Base-by-base conservation (phyloP, 1,140 invertebrate species). In the Scaptomyza hsui region DNA sequence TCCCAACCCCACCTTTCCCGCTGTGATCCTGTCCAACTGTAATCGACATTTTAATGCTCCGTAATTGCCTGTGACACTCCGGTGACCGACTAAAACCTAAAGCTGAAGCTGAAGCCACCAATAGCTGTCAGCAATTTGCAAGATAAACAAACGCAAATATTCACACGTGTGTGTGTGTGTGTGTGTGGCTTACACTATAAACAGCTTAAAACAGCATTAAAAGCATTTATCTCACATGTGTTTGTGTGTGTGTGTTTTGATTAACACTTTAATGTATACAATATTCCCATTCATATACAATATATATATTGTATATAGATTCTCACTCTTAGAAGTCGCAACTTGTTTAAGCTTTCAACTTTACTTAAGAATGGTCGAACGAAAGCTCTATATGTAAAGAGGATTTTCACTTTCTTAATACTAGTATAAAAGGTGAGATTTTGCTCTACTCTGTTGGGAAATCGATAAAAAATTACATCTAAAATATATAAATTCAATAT, bases 121-220 rank as follows among this genome's bases (percentile, higher is more conserved):
- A 24, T 45, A 60, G 60, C 74, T 64, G 47, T 47, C 18, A 52
- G 75, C 75, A 71, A 83, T 83, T 78, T 82, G 61, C 48, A 78
- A 63, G 29, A 52, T 42, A 82, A 75, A 82, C 47, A 60, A 32
- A 42, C 41, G 16, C 24, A 57, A n/a, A 55, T 18, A 26, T n/a
- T 9, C 15, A 48, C 59, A 32, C 18, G 24, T 26, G 9, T 19
- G 6, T 10, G 0, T 44, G n/a, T 45, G 37, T 47, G 13, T n/a
- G 42, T 42, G 44, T 45, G 41, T 64, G 68, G 56, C 51, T 65
- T 76, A 79, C 65, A 79, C 65, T 69, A 85, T 85, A 83, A 83
- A 85, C 80, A 83, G 80, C 80, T 83, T 83, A 69, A 83, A 67
- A 70, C 16, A 15, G 32, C 42, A 71, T 57, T 45, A 65, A 37